Conservation (phyloP, 2,797 vertebrate genomes). For the Tympanoctomys barrerae region DNA sequence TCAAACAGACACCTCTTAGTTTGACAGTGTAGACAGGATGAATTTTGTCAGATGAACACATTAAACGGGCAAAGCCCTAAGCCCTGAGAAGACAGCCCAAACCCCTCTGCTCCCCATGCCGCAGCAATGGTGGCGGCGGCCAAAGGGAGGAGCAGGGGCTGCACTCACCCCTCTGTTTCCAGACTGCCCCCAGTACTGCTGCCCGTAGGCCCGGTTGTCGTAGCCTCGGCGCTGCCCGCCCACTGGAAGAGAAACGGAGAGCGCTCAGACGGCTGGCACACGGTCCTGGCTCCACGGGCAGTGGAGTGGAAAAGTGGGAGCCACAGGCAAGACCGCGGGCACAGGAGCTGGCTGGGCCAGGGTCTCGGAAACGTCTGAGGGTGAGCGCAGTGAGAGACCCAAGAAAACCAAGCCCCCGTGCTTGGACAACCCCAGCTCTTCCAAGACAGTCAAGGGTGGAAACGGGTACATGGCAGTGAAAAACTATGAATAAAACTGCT, state of each 20-base stretch:
- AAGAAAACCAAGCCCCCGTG: constrained; percentile 67
- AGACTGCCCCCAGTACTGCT: constrained; percentile 89
- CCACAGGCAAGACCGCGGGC: constrained; percentile 70
- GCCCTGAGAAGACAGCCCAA: constrained; percentile 79
- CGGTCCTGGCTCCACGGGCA: constrained; percentile 74
- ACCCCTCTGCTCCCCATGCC: constrained; percentile 77
- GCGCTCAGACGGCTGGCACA: constrained; percentile 76
- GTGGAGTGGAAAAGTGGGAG: constrained; percentile 69
- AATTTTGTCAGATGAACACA: constrained; percentile 44
- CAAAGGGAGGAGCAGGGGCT: constrained; percentile 73
- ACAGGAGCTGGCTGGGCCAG: constrained; percentile 57
- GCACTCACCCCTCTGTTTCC: constrained; percentile 90
- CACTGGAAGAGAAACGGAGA: constrained; percentile 86
- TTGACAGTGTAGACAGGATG: not conserved
- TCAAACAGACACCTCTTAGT: constrained; percentile 18
- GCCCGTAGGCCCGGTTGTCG: constrained; percentile 86
- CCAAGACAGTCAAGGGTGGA: constrained; percentile 45
- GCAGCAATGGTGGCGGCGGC: constrained; percentile 65
- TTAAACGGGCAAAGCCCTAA: constrained; percentile 66
- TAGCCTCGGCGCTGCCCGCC: constrained; percentile 86
- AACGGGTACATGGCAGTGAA: constrained; percentile 58
- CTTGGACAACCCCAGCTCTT: constrained; percentile 63
- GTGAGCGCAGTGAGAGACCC: constrained; percentile 68
- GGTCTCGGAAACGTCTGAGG: constrained; percentile 67
- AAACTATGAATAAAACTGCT: constrained; percentile 58